Conservation (phyloP, 1,140 invertebrate genomes). For the Ips nitidus region DNA sequence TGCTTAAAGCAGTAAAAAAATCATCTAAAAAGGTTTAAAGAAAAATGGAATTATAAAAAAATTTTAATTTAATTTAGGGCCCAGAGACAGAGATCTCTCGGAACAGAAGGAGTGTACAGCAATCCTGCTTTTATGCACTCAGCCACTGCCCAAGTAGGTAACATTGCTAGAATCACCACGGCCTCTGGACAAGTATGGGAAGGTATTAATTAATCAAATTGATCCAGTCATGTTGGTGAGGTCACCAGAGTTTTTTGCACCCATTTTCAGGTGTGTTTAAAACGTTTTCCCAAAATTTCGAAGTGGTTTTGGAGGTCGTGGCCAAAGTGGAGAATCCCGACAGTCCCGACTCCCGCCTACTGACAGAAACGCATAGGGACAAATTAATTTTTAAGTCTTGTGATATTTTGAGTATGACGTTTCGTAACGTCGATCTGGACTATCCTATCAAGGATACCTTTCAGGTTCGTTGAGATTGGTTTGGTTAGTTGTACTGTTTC, state of each 20-base stretch:
- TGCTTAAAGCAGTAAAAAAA: too few relatives aligned
- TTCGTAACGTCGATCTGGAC: conserved; percentile 82
- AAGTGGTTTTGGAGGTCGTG: conserved; percentile 80
- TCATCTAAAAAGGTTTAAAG: too few relatives aligned
- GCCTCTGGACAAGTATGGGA: conserved; percentile 80
- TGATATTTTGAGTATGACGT: conserved; percentile 78
- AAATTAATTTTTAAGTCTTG: conserved; percentile 83
- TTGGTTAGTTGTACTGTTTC: neutral
- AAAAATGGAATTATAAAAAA: too few relatives aligned
- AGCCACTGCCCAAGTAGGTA: conserved; percentile 78
- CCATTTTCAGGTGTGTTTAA: conserved; percentile 66
- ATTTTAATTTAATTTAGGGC: conserved; percentile 53
- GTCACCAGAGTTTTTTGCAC: neutral
- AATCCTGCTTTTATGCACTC: conserved; percentile 87
- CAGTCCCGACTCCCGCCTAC: conserved; percentile 51
- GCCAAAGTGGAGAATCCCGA: conserved; percentile 70
- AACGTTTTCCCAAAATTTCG: conserved; percentile 75
- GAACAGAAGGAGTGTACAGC: conserved; percentile 79
- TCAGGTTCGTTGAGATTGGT: conserved; percentile 50
- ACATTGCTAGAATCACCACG: conserved; percentile 78
- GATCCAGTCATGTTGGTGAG: neutral
- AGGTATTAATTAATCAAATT: conserved; percentile 53
- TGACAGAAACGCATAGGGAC: conserved; percentile 72
- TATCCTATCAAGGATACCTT: conserved; percentile 83
- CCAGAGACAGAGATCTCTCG: conserved; percentile 61